Evolutionary conservation across 2,888 invertebrate species (phyloP), one percentile per base, ranked within the genome.

Genomic region (Chymomyza amoena): DNA sequence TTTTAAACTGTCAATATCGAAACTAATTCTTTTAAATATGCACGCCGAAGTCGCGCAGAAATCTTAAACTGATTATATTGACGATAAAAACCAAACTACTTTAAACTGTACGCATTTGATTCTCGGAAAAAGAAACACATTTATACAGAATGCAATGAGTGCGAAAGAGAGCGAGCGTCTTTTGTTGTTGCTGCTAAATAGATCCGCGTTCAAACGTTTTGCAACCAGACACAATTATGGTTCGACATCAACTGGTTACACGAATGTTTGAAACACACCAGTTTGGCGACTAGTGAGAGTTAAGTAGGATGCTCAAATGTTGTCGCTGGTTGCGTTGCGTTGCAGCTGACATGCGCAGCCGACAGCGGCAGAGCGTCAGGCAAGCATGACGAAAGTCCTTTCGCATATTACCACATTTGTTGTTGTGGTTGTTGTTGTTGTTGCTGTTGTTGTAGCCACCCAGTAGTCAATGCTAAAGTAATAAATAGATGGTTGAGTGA

Each of bases 341-440:
- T 39, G 39, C 61, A 28, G 39, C 45, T 18, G 18, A n/a, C 61
- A 36, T 16, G 18, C 36, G 52, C 68, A 70, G 68, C 70, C 60
- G 60, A n/a, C 64, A 61, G 65, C 70, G 62, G 64, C 69, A 36
- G 63, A 60, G 60, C 75, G 25, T 1, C 20, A 3, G 25, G 73
- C 61, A 75, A 86, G 84, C 89, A 88, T 89, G 89, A 89, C 87
- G 89, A 87, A 86, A 87, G 89, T 89, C 89, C 87, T 87, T 85
- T 87, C 84, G 89, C 87, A 89, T 84, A 89, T 87, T 87, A 89
- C 88, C 89, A 85, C 89, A 80, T 88, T 84, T 87, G 25, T 25
- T 25, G 25, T 25, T 25, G 2, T 1, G 25, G 25, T 25, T 84
- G 70, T 60, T 63, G 59, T 74, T 32, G 70, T 60, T 63, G 59